phyloP scores from a whole-genome alignment of 2,113 vertebrate genomes.

The Saccopteryx bilineata region DNA sequence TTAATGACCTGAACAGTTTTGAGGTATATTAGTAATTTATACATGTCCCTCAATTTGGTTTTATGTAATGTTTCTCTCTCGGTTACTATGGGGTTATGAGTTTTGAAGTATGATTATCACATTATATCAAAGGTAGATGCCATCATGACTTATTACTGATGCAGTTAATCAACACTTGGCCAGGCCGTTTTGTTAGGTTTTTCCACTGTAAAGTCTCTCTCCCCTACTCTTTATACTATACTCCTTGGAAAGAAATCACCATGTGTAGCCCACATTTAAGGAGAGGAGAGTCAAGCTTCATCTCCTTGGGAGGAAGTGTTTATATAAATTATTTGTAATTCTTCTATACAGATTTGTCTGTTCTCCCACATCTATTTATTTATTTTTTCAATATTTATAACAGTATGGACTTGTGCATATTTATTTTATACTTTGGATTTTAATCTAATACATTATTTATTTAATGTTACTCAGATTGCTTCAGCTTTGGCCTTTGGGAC shows the following conservation, averaged over 20 bases:
- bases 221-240: no score
- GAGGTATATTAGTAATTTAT: neutral
- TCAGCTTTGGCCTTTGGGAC: neutral
- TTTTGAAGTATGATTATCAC: neutral
- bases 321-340: neutral
- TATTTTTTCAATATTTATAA: neutral
- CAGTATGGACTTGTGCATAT: neutral
- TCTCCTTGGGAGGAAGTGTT: neutral
- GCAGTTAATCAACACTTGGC: neutral
- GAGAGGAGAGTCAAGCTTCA: neutral
- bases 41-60: neutral
- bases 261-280: neutral
- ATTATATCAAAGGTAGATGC: neutral
- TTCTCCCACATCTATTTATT: neutral
- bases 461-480: neutral
- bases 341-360: neutral
- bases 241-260: neutral
- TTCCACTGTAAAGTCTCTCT: neutral
- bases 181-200: neutral
- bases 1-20: conserved; percentile 21
- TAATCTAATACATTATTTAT: neutral
- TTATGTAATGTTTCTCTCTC: neutral
- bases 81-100: no score
- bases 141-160: neutral
- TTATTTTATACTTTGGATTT: conserved; percentile 39